Conservation (phyloP, 2,888 invertebrate genomes). For the Acronicta aceris region DNA sequence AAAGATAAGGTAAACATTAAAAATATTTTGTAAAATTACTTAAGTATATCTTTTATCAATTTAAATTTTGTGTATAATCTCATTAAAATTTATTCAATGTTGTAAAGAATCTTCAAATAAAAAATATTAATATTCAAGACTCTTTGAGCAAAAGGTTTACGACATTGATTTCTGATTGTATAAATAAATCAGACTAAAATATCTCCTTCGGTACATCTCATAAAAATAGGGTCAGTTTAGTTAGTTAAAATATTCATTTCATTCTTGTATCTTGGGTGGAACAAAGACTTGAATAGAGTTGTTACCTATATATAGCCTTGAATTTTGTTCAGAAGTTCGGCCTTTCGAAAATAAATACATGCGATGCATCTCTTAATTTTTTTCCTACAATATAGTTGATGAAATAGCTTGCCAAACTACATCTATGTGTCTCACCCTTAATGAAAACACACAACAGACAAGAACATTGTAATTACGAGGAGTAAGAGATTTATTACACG, state of each 20-base stretch:
- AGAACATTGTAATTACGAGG: conserved; percentile 88
- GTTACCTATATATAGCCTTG: conserved; percentile 23
- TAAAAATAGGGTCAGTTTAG: conserved; percentile 55
- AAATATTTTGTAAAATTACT: not conserved
- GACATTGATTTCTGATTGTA: conserved; percentile 30
- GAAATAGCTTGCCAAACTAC: conserved; percentile 57
- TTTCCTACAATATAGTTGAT: conserved; percentile 38
- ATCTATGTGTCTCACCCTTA: conserved; percentile 73
- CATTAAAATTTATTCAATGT: not conserved
- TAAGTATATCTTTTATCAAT: not conserved
- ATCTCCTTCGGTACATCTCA: conserved; percentile 30
- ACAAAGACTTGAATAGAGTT: conserved; percentile 14
- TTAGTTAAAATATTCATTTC: conserved; percentile 48
- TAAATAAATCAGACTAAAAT: conserved; percentile 49
- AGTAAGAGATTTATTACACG: conserved; percentile 87
- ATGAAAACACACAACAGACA: conserved; percentile 88
- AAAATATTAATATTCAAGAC: not conserved
- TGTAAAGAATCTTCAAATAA: not conserved
- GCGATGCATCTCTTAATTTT: conserved; percentile 26
- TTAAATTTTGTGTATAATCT: not conserved
- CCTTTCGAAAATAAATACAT: conserved; percentile 23
- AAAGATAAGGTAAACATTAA: too few species aligned
- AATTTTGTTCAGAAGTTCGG: conserved; percentile 28
- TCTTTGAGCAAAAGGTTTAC: conserved; percentile 19
- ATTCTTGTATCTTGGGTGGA: conserved; percentile 25